Evolutionary conservation across 2,888 invertebrate genomes (phyloP).

Genomic region (Cheilosia impressa): DNA sequence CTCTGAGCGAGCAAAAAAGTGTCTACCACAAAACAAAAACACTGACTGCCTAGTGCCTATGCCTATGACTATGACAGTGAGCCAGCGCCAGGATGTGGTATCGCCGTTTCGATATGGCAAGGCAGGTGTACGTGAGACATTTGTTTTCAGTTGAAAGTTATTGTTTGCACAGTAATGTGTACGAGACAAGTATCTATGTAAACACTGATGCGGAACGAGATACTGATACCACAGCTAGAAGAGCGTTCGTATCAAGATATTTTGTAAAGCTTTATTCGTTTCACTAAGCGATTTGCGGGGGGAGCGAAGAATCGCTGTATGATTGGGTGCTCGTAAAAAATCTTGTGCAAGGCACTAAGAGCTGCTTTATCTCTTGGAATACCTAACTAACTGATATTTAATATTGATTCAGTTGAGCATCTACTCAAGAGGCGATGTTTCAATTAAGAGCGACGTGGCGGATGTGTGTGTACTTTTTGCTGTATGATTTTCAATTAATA

Average conservation of each 20-base stretch:
- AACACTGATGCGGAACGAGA: constrained; percentile 44
- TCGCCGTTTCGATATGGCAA: background rate
- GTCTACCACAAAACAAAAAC: background rate
- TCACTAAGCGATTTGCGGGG: background rate
- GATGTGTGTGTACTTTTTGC: background rate
- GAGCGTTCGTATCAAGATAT: constrained; percentile 14
- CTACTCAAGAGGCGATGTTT: constrained; percentile 30
- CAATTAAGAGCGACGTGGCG: constrained; percentile 22
- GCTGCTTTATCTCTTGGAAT: constrained; percentile 37
- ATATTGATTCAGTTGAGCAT: constrained; percentile 42
- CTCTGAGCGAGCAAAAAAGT: constrained; percentile 12
- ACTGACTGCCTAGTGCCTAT: background rate
- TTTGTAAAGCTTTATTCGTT: constrained; percentile 45
- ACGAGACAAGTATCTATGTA: constrained; percentile 28
- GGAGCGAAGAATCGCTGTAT: constrained; percentile 23
- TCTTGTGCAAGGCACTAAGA: constrained; percentile 23
- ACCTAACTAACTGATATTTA: constrained; percentile 40
- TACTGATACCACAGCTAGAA: background rate
- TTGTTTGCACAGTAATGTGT: constrained; percentile 65
- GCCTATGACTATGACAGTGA: background rate
- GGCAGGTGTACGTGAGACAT: constrained; percentile 1
- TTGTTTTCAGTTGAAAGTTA: constrained; percentile 65
- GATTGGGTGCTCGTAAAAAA: constrained; percentile 44
- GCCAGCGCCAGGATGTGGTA: background rate
- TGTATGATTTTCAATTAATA: background rate